A percentile compares a stretch with the other conserved stretches of the same genome.
phyloP scores from a whole-genome alignment of 2,113 vertebrate species.

The Taxidea taxus region DNA sequence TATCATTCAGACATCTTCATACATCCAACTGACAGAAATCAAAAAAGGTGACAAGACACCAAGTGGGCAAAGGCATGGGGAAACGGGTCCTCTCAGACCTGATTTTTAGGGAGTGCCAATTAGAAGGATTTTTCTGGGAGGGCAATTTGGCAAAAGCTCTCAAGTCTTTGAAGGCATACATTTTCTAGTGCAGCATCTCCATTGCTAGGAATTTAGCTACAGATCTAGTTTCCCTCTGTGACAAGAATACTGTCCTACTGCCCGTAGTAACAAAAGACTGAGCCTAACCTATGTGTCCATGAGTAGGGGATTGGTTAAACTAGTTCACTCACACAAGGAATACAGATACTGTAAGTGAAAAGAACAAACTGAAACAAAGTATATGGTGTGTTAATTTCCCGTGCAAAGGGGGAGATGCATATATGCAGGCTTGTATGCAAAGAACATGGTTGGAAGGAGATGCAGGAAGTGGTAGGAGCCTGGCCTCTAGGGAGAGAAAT shows the following conservation, averaged over 20 bases:
- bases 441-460: background rate
- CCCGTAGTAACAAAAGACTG: background rate
- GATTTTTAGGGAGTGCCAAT: fast-evolving
- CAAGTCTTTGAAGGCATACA: too few species aligned
- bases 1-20: background rate
- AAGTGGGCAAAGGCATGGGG: background rate
- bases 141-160: background rate
- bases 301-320: background rate
- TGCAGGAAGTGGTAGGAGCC: too few species aligned
- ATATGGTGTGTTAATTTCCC: fast-evolving
- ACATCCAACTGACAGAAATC: background rate
- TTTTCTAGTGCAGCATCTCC: background rate
- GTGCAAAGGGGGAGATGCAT: background rate
- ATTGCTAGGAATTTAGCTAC: background rate
- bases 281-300: background rate
- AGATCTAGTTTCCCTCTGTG: background rate
- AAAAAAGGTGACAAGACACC: background rate
- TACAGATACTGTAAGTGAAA: too few species aligned
- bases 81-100: background rate
- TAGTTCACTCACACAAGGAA: background rate
- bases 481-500: background rate
- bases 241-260: background rate
- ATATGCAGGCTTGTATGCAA: fast-evolving
- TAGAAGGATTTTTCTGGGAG: background rate
- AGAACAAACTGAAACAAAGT: background rate